phyloP scores from a whole-genome alignment of 2,113 vertebrate species.

The Jacana jacana region DNA sequence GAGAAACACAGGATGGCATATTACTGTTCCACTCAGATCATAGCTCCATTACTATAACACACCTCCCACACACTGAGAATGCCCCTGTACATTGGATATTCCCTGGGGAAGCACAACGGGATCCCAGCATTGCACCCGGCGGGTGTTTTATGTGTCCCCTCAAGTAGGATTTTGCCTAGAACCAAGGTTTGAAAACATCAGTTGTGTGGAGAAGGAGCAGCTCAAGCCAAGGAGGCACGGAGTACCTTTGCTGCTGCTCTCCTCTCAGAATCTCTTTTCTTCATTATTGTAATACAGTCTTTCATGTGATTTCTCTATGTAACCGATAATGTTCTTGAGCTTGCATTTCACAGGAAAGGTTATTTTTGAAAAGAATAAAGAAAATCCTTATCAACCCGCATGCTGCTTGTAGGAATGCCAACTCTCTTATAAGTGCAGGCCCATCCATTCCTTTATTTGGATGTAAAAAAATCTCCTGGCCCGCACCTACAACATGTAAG shows the following conservation, averaged over 20 bases:
- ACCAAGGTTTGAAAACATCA: not conserved
- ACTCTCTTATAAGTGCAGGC: conserved; percentile 28
- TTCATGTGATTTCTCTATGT: conserved; percentile 62
- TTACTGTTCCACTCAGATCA: not conserved
- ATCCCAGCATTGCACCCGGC: rapidly evolving
- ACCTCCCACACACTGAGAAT: not conserved
- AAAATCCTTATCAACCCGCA: conserved; percentile 62
- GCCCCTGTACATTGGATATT: rapidly evolving
- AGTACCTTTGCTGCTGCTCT: conserved; percentile 16
- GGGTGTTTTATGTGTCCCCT: not conserved
- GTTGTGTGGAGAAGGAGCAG: not conserved
- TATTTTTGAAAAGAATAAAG: conserved; percentile 68
- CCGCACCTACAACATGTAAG: not conserved
- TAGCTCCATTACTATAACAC: rapidly evolving
- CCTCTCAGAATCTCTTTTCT: not conserved
- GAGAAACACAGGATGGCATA: not conserved
- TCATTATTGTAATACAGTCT: conserved; percentile 48
- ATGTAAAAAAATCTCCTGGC: conserved; percentile 36
- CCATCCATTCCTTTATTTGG: conserved; percentile 56
- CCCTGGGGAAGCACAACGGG: not conserved
- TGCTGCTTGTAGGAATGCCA: conserved; percentile 56
- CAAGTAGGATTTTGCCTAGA: not conserved
- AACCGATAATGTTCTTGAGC: conserved; percentile 51
- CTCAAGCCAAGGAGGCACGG: not conserved
- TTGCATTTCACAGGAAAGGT: conserved; percentile 64